Evolutionary conservation across 2,888 invertebrate genomes (phyloP).

Genomic region (Hypolimnas misippus): DNA sequence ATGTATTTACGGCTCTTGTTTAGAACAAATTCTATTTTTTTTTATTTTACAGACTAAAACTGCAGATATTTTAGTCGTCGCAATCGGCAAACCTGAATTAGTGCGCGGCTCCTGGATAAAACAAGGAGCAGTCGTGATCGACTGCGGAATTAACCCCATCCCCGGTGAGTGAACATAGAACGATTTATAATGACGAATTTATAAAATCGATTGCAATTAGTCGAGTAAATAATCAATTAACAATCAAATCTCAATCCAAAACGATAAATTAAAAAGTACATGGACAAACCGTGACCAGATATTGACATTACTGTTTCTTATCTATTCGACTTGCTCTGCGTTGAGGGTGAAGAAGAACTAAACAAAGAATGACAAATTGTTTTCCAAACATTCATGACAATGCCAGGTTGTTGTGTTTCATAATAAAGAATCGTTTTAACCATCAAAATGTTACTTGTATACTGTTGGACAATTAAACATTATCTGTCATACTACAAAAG

Average conservation of each 20-base stretch:
- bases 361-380: slow-evolving; percentile 21
- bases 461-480: too few species aligned
- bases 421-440: not conserved
- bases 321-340: too few species aligned
- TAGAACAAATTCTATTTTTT: too few species aligned
- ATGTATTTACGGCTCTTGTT: too few species aligned
- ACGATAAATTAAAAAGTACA: too few species aligned
- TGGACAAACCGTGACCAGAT: too few species aligned
- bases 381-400: slow-evolving; percentile 32
- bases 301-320: too few species aligned
- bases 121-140: slow-evolving; percentile 98
- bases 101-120: slow-evolving; percentile 98
- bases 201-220: too few species aligned
- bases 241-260: too few species aligned
- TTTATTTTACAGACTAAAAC: slow-evolving; percentile 81
- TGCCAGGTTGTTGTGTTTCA: not conserved
- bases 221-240: too few species aligned
- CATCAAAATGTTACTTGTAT: not conserved
- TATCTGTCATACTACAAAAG: too few species aligned
- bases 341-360: too few species aligned
- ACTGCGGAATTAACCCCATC: slow-evolving; percentile 98
- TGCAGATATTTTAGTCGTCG: slow-evolving; percentile 99
- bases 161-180: slow-evolving; percentile 84
- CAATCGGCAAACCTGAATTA: slow-evolving; percentile 94
- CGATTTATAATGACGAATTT: not conserved